Conservation (phyloP, 2,888 invertebrate species). For the Agelastica alni region DNA sequence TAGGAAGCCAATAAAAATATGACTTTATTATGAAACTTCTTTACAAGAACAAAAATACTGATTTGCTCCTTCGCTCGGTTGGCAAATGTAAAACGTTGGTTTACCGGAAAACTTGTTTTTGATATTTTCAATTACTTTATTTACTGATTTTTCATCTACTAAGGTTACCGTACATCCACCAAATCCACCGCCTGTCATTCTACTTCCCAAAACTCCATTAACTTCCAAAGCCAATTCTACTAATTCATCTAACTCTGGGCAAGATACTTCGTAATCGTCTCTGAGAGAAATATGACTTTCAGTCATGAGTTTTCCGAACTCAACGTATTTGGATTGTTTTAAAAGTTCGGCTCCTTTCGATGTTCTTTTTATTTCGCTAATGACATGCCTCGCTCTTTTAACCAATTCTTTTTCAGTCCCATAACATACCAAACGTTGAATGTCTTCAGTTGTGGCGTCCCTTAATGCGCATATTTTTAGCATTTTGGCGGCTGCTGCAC, state of each 20-base stretch:
- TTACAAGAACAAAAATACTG: no score
- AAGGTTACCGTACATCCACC: conserved; percentile 91
- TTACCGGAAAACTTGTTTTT: conserved; percentile 65
- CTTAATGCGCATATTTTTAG: conserved; percentile 75
- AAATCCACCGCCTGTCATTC: conserved; percentile 83
- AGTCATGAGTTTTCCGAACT: conserved; percentile 79
- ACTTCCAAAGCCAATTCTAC: conserved; percentile 75
- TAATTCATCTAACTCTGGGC: conserved; percentile 81
- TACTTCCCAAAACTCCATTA: conserved; percentile 83
- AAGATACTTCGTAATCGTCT: conserved; percentile 89
- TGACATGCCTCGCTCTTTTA: conserved; percentile 81
- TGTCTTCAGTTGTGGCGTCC: conserved; percentile 68
- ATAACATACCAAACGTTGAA: conserved; percentile 64
- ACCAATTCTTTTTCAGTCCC: conserved; percentile 64
- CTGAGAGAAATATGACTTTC: conserved; percentile 86
- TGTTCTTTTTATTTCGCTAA: conserved; percentile 83
- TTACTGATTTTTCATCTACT: conserved; percentile 67
- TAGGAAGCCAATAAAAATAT: no score
- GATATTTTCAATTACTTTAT: conserved; percentile 67
- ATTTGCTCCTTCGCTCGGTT: conserved; percentile 76
- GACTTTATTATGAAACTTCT: no score
- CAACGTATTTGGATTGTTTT: conserved; percentile 67
- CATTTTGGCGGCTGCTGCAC: conserved; percentile 70
- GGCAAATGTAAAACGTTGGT: conserved; percentile 78
- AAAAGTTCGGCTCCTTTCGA: conserved; percentile 73